A percentile compares a stretch with the other conserved stretches of the same genome.
Evolutionary conservation across 2,888 invertebrate genomes (phyloP).

Genomic region (Hetaerina titia): DNA sequence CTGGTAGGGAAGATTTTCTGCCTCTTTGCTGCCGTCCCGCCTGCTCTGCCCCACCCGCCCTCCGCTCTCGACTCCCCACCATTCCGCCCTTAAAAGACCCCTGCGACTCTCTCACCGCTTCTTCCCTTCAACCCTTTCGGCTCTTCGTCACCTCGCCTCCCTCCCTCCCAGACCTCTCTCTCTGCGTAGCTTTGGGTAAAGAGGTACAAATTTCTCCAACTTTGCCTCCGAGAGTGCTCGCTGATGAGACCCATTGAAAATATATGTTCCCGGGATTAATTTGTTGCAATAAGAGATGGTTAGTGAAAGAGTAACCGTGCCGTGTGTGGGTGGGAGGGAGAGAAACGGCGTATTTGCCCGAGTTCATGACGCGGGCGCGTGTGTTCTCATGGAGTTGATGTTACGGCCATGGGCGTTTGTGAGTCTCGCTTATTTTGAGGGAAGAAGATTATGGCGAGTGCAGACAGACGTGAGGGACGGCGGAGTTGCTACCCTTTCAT

Average conservation of each 20-base stretch:
- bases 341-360: background rate
- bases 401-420: background rate
- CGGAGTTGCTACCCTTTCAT: background rate
- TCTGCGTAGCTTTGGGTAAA: background rate
- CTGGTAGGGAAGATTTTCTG: slow-evolving; percentile 15
- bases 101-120: background rate
- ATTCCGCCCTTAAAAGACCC: background rate
- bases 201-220: slow-evolving; percentile 42
- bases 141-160: background rate
- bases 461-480: background rate
- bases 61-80: background rate
- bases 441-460: background rate
- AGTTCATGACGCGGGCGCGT: background rate
- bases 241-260: slow-evolving; percentile 61
- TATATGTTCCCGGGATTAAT: slow-evolving; percentile 27
- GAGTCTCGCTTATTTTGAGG: background rate
- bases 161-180: background rate
- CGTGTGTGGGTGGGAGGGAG: background rate
- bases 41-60: background rate
- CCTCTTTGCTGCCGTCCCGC: background rate
- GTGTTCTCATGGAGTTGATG: no score
- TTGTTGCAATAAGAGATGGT: background rate
- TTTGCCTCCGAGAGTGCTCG: background rate
- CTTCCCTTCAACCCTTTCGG: background rate
- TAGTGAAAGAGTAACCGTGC: background rate